These are phyloP conservation scores for Sycophaga agraensis DNA, from an alignment of 1,140 invertebrate species.

Conservation along the genomic window DNA sequence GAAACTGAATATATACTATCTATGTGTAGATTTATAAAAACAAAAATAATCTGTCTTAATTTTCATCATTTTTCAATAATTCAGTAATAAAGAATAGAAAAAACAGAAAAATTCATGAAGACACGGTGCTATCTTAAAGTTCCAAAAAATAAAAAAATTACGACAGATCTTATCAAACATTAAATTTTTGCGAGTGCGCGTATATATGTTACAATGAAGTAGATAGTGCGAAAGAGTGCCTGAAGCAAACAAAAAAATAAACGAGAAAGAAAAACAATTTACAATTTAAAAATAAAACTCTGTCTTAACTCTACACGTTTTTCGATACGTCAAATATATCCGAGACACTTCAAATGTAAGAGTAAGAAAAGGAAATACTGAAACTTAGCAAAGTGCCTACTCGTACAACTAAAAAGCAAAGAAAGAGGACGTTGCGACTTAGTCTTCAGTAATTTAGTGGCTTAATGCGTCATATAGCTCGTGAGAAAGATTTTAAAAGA, in stretches of 20 bases:
- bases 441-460: constrained; percentile 17
- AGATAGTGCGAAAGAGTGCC: constrained; percentile 24
- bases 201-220: constrained; percentile 30
- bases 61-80: constrained; percentile 17
- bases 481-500: constrained; percentile 27
- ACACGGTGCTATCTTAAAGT: constrained; percentile 56
- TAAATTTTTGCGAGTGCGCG: constrained; percentile 19
- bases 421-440: too few species aligned
- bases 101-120: constrained; percentile 33
- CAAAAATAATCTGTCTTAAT: neutral
- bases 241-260: constrained; percentile 9
- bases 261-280: constrained; percentile 14
- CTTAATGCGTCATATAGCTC: constrained; percentile 20
- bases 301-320: constrained; percentile 12
- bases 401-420: constrained; percentile 38
- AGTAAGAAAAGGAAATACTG: constrained; percentile 33
- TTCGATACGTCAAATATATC: constrained; percentile 18
- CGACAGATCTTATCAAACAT: constrained; percentile 26
- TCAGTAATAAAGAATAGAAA: neutral
- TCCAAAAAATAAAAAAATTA: constrained; percentile 39
- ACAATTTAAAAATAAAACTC: neutral
- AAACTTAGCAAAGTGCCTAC: constrained; percentile 55
- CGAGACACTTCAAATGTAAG: constrained; percentile 17
- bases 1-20: too few species aligned
- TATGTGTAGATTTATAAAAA: constrained; percentile 1